Evolutionary conservation across 2,888 invertebrate genomes (phyloP), one percentile per base, ranked within the genome.

Genomic region (Hyposoter didymator): DNA sequence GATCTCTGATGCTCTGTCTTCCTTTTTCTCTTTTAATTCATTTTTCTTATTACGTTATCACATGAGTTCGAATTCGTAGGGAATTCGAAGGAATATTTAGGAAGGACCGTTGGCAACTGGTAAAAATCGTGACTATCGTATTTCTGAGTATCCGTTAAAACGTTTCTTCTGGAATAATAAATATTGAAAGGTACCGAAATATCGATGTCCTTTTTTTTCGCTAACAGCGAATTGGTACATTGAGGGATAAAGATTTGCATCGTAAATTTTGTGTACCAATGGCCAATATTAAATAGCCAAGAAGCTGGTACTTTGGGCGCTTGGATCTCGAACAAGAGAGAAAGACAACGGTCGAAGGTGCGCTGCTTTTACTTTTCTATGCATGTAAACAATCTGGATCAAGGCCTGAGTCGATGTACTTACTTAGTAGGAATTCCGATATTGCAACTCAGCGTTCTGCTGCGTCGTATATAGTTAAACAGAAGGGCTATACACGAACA

Each of bases 371-470:
- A 81, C 75, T 47, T 76, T 75, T 83, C 78, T 64, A 39, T 67
- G 81, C 59, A 76, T 83, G 49, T 72, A 47, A 84, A 82, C 84
- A 89, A 91, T 92, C 88, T 91, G 89, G 91, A 92, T 91, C 91
- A 92, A 91, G 92, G 91, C 92, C 87, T 88, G 82, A 84, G 87
- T 88, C 90, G 90, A 91, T 81, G 81, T 91, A 90, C 90, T 90
- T 90, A 90, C 86, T 84, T 88, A 87, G 87, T 88, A 89, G 84
- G 82, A 90, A 92, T 91, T 90, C 90, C 90, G 86, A 90, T 92
- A 92, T 90, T 90, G 91, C 90, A 90, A 91, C 87, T 90, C 91
- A 89, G 91, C 90, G 87, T 89, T 91, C 89, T 87, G 74, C 86
- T 86, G 74, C 84, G 66, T 82, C 84, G 64, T 78, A 78, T 78